Conservation (phyloP, 2,888 invertebrate species). For the Spisula subtruncata region DNA sequence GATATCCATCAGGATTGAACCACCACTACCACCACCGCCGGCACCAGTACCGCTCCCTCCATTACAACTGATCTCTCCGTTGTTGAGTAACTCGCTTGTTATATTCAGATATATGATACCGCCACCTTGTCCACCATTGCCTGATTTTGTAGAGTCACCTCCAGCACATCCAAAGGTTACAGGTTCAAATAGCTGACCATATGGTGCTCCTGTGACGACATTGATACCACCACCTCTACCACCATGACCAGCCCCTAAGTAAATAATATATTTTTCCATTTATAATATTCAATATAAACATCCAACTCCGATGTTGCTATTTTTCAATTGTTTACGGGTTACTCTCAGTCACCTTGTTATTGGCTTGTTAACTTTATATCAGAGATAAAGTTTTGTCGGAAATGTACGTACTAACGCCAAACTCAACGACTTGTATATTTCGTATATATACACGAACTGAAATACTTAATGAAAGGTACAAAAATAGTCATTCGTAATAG, state of each 20-base stretch:
- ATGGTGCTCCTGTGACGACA: constrained; percentile 73
- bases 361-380: too few species aligned
- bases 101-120: constrained; percentile 76
- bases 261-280: too few species aligned
- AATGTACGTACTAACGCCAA: too few species aligned
- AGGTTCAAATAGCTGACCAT: constrained; percentile 78
- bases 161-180: constrained; percentile 76
- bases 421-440: too few species aligned
- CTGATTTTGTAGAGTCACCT: constrained; percentile 62
- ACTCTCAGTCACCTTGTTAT: too few species aligned
- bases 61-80: constrained; percentile 78
- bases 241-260: constrained; percentile 81
- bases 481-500: too few species aligned
- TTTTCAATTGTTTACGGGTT: too few species aligned
- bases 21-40: constrained; percentile 81
- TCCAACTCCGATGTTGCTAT: too few species aligned
- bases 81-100: constrained; percentile 74
- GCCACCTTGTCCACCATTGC: constrained; percentile 74
- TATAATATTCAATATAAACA: too few species aligned
- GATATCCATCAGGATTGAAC: constrained; percentile 74
- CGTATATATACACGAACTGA: too few species aligned
- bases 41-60: constrained; percentile 70
- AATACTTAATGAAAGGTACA: too few species aligned
- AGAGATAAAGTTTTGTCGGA: too few species aligned
- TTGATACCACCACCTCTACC: constrained; percentile 72